Percentiles rank a stretch among this genome's conserved stretches.
These are phyloP conservation scores for Eunapius fragilis DNA, from an alignment of 37 sponge, comb jelly and placozoan species.

Conservation along the genomic window DNA sequence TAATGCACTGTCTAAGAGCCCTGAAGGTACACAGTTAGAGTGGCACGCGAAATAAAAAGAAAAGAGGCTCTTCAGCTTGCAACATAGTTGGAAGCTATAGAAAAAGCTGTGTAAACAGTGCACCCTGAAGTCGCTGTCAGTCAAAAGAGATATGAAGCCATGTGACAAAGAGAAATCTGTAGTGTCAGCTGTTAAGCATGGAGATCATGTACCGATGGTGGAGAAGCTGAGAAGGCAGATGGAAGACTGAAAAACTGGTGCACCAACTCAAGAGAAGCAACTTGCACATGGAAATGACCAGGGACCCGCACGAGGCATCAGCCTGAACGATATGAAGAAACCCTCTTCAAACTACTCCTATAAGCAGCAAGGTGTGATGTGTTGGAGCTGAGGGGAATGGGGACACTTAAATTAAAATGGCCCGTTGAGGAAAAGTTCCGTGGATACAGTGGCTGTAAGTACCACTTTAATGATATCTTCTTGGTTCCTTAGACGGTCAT, in stretches of 20 bases:
- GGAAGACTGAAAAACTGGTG: constrained; percentile 3
- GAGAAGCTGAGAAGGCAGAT: neutral
- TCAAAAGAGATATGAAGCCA: neutral
- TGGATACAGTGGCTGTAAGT: neutral
- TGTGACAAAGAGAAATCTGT: neutral
- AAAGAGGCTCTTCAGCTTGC: constrained; percentile 14
- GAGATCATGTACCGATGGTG: neutral
- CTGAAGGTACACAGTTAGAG: too few species aligned
- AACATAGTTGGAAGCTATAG: neutral
- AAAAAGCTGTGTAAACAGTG: neutral
- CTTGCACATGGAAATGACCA: neutral
- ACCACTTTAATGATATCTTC: neutral
- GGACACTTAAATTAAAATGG: too few species aligned
- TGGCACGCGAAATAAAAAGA: too few species aligned
- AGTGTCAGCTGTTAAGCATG: too few species aligned
- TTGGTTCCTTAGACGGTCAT: constrained; percentile 13
- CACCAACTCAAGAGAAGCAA: neutral
- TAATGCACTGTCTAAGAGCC: too few species aligned
- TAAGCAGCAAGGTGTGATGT: too few species aligned
- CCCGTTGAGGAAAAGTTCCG: neutral
- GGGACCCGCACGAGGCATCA: too few species aligned
- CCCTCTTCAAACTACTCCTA: neutral
- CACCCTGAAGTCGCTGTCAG: neutral
- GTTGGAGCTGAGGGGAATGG: too few species aligned
- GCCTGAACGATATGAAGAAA: neutral